Conservation (phyloP, 2,113 vertebrate species). For the Loxodonta africana region DNA sequence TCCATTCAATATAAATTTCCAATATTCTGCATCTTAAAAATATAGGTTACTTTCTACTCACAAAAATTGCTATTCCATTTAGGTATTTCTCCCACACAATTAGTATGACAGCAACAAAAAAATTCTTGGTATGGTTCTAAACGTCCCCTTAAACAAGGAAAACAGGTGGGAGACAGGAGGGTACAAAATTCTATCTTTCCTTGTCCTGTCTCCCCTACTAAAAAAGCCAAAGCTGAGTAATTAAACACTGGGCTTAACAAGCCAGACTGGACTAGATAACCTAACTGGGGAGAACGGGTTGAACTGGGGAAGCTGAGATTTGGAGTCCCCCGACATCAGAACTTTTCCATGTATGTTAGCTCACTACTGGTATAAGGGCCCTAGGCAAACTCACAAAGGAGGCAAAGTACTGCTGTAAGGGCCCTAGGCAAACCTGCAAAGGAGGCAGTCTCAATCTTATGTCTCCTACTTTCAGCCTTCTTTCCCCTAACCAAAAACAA, state of each 20-base stretch:
- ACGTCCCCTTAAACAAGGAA: not conserved
- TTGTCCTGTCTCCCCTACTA: not conserved
- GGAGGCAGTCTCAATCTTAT: not conserved
- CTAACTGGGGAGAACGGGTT: slow-evolving; percentile 16
- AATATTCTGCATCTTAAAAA: slow-evolving; percentile 55
- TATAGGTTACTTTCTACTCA: slow-evolving; percentile 23
- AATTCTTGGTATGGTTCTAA: not conserved
- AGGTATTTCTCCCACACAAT: not conserved
- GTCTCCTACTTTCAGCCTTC: not conserved
- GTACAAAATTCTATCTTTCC: slow-evolving; percentile 2
- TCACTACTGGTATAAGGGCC: not conserved
- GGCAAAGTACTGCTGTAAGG: not conserved
- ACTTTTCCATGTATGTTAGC: not conserved
- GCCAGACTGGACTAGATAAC: not conserved
- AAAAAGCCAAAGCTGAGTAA: not conserved
- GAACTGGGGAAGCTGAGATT: not conserved
- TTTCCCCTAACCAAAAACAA: not conserved
- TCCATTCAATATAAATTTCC: not conserved
- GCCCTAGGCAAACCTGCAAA: not conserved
- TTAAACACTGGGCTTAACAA: not conserved
- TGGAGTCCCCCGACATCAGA: not conserved
- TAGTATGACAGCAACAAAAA: not conserved
- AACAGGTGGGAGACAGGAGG: not conserved
- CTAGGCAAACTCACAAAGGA: not conserved
- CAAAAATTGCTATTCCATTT: not conserved